Conservation (phyloP, 2,888 invertebrate genomes). For the Amiota communis region DNA sequence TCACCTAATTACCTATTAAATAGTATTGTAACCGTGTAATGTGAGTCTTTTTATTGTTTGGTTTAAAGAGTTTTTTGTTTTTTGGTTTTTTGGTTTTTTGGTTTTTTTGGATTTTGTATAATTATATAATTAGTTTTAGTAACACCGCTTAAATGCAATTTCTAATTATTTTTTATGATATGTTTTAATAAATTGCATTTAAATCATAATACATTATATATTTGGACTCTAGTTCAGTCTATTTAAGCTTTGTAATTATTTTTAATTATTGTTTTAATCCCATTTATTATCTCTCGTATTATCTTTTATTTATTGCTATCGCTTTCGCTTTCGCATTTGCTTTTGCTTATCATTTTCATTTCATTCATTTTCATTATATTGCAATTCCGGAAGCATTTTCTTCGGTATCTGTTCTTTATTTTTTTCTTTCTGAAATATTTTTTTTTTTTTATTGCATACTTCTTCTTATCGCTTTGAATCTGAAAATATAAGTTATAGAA, state of each 20-base stretch:
- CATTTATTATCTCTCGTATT: slow-evolving; percentile 33
- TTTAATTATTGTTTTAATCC: slow-evolving; percentile 50
- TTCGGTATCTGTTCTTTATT: background rate
- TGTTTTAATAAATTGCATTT: slow-evolving; percentile 72
- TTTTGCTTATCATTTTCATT: no score
- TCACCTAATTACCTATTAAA: no score
- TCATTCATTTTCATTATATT: background rate
- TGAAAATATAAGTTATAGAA: no score
- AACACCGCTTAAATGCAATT: slow-evolving; percentile 65
- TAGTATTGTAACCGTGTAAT: no score
- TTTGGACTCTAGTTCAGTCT: slow-evolving; percentile 72
- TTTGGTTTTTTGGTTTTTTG: background rate
- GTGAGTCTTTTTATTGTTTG: slow-evolving; percentile 31
- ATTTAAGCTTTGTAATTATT: slow-evolving; percentile 65
- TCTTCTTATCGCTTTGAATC: no score
- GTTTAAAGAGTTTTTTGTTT: background rate
- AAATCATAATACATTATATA: slow-evolving; percentile 65
- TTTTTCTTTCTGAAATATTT: background rate
- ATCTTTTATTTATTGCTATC: background rate
- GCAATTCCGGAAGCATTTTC: background rate
- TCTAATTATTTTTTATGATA: slow-evolving; percentile 70
- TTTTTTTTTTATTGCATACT: background rate
- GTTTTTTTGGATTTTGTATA: slow-evolving; percentile 8
- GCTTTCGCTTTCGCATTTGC: background rate
- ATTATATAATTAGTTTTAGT: slow-evolving; percentile 15